Percentiles rank a stretch among this genome's conserved stretches.
Conservation (phyloP, 2,797 vertebrate genomes). For the Diplodus puntazzo region DNA sequence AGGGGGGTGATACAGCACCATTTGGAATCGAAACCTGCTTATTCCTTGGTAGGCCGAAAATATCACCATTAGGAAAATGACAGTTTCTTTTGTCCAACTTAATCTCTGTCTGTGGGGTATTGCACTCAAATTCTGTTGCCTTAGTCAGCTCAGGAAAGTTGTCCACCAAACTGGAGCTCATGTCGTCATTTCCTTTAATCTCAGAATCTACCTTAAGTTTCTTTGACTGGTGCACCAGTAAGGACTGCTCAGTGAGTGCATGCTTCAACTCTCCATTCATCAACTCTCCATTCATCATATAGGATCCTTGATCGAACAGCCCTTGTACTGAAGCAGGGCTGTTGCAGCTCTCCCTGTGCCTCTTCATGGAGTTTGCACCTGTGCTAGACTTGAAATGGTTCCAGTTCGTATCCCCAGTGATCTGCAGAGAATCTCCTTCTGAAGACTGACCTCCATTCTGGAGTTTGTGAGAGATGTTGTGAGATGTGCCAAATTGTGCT, state of each 20-base stretch:
- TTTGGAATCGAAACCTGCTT: slow-evolving; percentile 91
- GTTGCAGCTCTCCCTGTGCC: slow-evolving; percentile 82
- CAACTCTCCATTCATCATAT: slow-evolving; percentile 91
- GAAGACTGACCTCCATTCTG: slow-evolving; percentile 91
- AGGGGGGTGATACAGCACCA: slow-evolving; percentile 92
- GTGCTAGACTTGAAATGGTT: slow-evolving; percentile 84
- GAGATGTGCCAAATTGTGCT: slow-evolving; percentile 87
- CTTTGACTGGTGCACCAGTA: slow-evolving; percentile 88
- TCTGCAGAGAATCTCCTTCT: slow-evolving; percentile 84
- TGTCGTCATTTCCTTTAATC: slow-evolving; percentile 81
- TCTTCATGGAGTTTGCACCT: slow-evolving; percentile 85
- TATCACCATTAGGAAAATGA: slow-evolving; percentile 88
- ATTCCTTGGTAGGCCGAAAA: slow-evolving; percentile 88
- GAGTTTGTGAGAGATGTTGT: slow-evolving; percentile 85
- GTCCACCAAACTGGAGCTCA: slow-evolving; percentile 77
- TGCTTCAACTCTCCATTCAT: slow-evolving; percentile 93
- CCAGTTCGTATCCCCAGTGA: slow-evolving; percentile 88
- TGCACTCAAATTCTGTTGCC: slow-evolving; percentile 80
- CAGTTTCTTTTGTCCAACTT: slow-evolving; percentile 84
- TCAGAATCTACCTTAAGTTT: slow-evolving; percentile 88
- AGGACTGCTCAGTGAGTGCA: slow-evolving; percentile 88
- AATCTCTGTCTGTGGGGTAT: slow-evolving; percentile 82
- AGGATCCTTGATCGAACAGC: slow-evolving; percentile 84
- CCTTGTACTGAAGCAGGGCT: slow-evolving; percentile 85
- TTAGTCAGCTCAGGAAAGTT: slow-evolving; percentile 81